Conservation (phyloP, 2,113 vertebrate genomes). For the Hucho hucho region DNA sequence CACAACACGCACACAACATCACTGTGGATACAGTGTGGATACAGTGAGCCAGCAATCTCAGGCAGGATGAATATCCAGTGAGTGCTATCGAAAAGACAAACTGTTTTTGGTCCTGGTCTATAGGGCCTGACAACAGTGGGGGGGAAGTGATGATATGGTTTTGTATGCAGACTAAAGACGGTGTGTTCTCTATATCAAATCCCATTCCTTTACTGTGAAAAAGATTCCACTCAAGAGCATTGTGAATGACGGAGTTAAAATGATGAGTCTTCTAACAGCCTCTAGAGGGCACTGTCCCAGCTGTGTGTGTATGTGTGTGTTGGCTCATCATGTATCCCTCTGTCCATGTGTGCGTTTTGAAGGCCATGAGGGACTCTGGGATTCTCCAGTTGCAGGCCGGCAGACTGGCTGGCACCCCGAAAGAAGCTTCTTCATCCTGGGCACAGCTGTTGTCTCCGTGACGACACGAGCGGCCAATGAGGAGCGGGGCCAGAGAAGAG, state of each 20-base stretch:
- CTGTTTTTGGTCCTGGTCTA: too few relatives aligned
- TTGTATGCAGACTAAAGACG: too few relatives aligned
- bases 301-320: slow-evolving; percentile 17
- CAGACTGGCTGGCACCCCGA: slow-evolving; percentile 89
- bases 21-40: not conserved
- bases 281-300: slow-evolving; percentile 65
- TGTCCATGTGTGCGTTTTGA: slow-evolving; percentile 55
- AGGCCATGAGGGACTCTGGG: slow-evolving; percentile 66
- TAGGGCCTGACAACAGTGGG: too few relatives aligned
- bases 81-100: too few relatives aligned
- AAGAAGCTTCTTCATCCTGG: slow-evolving; percentile 80
- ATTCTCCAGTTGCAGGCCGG: slow-evolving; percentile 80
- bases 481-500: slow-evolving; percentile 26
- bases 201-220: too few relatives aligned
- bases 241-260: not conserved
- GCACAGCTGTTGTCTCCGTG: slow-evolving; percentile 78
- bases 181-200: too few relatives aligned
- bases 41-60: slow-evolving; percentile 44
- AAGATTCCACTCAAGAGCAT: not conserved
- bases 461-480: slow-evolving; percentile 71
- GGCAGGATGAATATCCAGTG: too few relatives aligned
- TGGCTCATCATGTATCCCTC: not conserved
- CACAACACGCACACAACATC: slow-evolving; percentile 19
- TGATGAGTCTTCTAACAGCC: slow-evolving; percentile 14
- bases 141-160: too few relatives aligned